These are phyloP conservation scores for Vipera latastei DNA, from an alignment of 2,797 vertebrate genomes.

Conservation along the genomic window DNA sequence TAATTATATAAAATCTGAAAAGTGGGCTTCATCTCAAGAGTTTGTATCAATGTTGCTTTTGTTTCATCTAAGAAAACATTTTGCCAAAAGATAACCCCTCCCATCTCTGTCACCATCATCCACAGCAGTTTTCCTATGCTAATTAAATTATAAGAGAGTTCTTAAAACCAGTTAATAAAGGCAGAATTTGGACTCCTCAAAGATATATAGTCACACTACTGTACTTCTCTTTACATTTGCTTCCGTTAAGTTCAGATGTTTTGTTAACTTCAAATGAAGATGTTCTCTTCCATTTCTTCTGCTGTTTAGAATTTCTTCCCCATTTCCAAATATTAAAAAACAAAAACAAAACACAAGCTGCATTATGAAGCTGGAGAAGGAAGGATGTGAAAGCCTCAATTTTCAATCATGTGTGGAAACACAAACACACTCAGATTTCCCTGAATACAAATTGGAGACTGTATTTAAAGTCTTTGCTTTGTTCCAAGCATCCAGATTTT, in stretches of 20 bases:
- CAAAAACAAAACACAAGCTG: background rate
- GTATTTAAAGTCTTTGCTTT: background rate
- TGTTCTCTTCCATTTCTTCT: background rate
- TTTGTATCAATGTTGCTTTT: slow-evolving; percentile 41
- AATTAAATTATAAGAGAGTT: slow-evolving; percentile 3
- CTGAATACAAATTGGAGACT: background rate
- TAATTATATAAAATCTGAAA: slow-evolving; percentile 51
- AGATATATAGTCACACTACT: background rate
- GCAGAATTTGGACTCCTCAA: background rate
- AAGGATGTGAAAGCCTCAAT: slow-evolving; percentile 1
- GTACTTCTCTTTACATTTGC: background rate
- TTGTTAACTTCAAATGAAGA: background rate
- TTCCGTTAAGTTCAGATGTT: background rate
- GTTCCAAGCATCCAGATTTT: background rate
- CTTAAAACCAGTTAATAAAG: background rate
- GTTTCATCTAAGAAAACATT: slow-evolving; percentile 33
- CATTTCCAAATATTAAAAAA: background rate
- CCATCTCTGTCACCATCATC: background rate
- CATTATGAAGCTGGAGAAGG: background rate
- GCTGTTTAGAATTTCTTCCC: background rate
- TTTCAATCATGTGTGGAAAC: background rate
- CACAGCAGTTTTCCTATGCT: background rate
- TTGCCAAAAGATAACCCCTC: slow-evolving; percentile 18
- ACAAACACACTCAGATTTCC: background rate
- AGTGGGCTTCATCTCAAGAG: slow-evolving; percentile 20